Evolutionary conservation across 2,888 invertebrate genomes (phyloP), one percentile per base, ranked within the genome.

Genomic region (Platerodrilus igneus): DNA sequence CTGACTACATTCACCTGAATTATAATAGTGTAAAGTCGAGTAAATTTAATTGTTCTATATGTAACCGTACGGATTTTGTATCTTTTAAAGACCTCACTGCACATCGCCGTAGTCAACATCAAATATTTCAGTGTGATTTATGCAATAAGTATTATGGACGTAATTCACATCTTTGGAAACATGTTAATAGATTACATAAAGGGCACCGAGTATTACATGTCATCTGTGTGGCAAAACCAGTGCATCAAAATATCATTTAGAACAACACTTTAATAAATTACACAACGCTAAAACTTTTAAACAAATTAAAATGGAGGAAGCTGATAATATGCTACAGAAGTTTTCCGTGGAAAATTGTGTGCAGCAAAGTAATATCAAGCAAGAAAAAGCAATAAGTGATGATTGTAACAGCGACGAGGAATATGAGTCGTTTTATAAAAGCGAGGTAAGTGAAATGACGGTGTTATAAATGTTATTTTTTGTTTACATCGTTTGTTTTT

Each of bases 121-220:
- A 69, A 17, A 70, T 76, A 5, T 76, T 75, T 50, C 77, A 77
- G 4, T 78, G 78, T 51, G 77, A 78, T 59, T 58, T 78, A 4
- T 78, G 78, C 52, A 73, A 72, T 48, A 78, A 78, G 51, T 77
- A 72, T 48, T 78, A 78, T 49, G 76, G 77, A 0, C 62, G 77
- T 7, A 77, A 76, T 14, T 76, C 77, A 6, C 77, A 77, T 50
- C 53, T 78, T 7, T 77, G 77, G 77, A 78, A 78, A 52, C 78
- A 78, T 52, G 77, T 77, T 1, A 77, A 77, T 51, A 65, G 76
- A 23, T 67, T 76, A 7, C 77, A 77, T 53, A 67, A 67, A 53
- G 74, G 75, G 8, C 76, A 78, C 72, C 72, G n/a, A 74, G 74
- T 40, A 71, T 78, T 4, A 77, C 77, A 0, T 78, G 78, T 51